Evolutionary conservation across 2,113 vertebrate genomes (phyloP).

Genomic region (Cyanocitta stelleri): DNA sequence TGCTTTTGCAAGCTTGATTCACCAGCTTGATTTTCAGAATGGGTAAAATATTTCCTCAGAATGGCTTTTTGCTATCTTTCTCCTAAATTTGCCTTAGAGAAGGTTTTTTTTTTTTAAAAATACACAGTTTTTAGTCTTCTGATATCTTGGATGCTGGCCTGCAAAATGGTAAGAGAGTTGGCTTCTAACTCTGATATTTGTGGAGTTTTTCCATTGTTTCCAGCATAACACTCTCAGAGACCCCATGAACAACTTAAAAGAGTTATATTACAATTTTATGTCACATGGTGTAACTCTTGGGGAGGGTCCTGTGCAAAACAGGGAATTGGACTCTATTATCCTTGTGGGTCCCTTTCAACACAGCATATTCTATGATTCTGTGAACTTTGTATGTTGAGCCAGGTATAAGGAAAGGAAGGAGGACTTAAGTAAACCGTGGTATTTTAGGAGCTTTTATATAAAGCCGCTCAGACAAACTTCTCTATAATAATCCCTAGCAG

Average conservation of each 20-base stretch:
- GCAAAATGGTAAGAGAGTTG: neutral
- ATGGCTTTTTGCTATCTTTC: neutral
- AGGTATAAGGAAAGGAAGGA: neutral
- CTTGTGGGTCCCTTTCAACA: neutral
- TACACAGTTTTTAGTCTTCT: neutral
- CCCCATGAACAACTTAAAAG: neutral
- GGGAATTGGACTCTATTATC: neutral
- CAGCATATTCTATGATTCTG: neutral
- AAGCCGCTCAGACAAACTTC: neutral
- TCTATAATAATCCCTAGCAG: neutral
- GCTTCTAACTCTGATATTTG: neutral
- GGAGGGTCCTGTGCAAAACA: neutral
- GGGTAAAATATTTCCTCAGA: neutral
- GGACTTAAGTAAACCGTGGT: neutral
- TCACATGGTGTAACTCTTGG: neutral
- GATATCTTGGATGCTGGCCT: neutral
- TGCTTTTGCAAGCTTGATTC: slow-evolving; percentile 22
- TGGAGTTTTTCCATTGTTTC: neutral
- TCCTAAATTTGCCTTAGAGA: neutral
- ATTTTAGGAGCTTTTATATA: neutral
- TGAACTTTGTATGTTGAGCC: neutral
- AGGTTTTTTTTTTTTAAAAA: neutral
- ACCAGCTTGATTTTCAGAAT: neutral
- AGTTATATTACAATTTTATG: neutral
- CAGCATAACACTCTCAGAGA: neutral